Evolutionary conservation across 2,888 invertebrate species (phyloP).

Genomic region (Perizoma flavofasciatum): DNA sequence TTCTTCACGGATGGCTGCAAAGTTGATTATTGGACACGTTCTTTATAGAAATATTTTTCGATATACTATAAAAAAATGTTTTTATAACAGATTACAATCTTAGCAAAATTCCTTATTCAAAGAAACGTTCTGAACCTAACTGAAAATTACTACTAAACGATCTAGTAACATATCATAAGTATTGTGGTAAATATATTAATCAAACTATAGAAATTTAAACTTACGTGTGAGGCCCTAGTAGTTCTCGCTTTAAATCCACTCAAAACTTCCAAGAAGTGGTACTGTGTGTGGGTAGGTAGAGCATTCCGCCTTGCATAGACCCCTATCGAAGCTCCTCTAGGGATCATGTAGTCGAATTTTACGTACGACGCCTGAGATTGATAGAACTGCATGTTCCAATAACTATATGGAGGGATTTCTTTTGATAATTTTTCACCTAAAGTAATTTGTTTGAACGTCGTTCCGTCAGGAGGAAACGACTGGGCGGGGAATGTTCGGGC

Average conservation of each 20-base stretch:
- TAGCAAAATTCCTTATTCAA: neutral
- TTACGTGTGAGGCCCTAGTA: slow-evolving; percentile 93
- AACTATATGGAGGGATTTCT: slow-evolving; percentile 96
- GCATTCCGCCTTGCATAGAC: slow-evolving; percentile 97
- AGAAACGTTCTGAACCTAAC: neutral
- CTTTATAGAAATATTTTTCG: too few relatives aligned
- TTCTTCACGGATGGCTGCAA: slow-evolving; percentile 92
- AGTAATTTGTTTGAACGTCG: slow-evolving; percentile 95
- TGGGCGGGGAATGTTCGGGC: slow-evolving; percentile 94
- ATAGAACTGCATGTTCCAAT: slow-evolving; percentile 99
- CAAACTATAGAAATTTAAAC: slow-evolving; percentile 55
- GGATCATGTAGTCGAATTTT: slow-evolving; percentile 96
- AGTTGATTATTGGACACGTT: neutral
- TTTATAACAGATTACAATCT: neutral
- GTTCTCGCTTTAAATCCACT: slow-evolving; percentile 95
- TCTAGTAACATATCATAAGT: too few relatives aligned
- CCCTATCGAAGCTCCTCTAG: slow-evolving; percentile 95
- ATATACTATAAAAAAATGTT: too few relatives aligned
- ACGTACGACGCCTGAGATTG: slow-evolving; percentile 97
- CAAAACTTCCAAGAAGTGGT: slow-evolving; percentile 97
- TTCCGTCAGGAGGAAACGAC: slow-evolving; percentile 96
- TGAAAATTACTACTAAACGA: too few relatives aligned
- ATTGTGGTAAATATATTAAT: neutral
- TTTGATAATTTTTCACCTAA: slow-evolving; percentile 94
- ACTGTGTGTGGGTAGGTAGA: slow-evolving; percentile 97